Conservation (phyloP, 2,113 vertebrate species). For the Seriola dumerili region DNA sequence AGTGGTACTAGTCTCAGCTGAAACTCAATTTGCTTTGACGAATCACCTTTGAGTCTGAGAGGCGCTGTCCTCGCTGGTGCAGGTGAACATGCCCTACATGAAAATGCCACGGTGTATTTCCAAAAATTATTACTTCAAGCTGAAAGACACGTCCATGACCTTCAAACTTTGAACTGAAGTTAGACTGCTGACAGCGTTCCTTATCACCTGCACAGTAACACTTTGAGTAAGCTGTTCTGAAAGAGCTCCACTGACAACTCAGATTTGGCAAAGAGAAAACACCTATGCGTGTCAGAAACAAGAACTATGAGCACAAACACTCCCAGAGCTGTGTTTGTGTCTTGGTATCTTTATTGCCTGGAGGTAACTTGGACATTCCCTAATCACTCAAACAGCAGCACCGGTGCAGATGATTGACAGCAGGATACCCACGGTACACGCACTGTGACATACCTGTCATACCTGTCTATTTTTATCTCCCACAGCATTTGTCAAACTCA, state of each 20-base stretch:
- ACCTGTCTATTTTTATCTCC: slow-evolving; percentile 49
- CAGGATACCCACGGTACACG: slow-evolving; percentile 45
- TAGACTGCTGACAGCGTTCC: neutral
- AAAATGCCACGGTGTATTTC: slow-evolving; percentile 32
- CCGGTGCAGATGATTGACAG: slow-evolving; percentile 56
- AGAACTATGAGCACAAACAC: slow-evolving; percentile 30
- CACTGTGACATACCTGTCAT: slow-evolving; percentile 43
- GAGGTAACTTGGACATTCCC: slow-evolving; percentile 42
- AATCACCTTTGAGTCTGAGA: slow-evolving; percentile 44
- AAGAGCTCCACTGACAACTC: slow-evolving; percentile 14
- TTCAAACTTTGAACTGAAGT: slow-evolving; percentile 44
- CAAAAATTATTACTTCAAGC: neutral
- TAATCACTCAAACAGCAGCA: slow-evolving; percentile 56
- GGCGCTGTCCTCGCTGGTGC: slow-evolving; percentile 21
- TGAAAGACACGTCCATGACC: slow-evolving; percentile 23
- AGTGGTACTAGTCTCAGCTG: slow-evolving; percentile 1
- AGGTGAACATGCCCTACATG: slow-evolving; percentile 41
- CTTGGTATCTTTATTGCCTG: slow-evolving; percentile 44
- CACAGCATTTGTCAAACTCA: slow-evolving; percentile 51
- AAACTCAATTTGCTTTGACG: slow-evolving; percentile 54
- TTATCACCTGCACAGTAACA: slow-evolving; percentile 27
- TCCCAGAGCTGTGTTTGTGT: slow-evolving; percentile 14
- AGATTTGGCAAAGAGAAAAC: slow-evolving; percentile 29
- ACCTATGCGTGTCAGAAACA: slow-evolving; percentile 36
- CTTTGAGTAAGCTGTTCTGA: slow-evolving; percentile 20